Evolutionary conservation across 2,797 vertebrate genomes (phyloP), one percentile per base, ranked within the genome.

Genomic region (Aselliscus stoliczkanus): DNA sequence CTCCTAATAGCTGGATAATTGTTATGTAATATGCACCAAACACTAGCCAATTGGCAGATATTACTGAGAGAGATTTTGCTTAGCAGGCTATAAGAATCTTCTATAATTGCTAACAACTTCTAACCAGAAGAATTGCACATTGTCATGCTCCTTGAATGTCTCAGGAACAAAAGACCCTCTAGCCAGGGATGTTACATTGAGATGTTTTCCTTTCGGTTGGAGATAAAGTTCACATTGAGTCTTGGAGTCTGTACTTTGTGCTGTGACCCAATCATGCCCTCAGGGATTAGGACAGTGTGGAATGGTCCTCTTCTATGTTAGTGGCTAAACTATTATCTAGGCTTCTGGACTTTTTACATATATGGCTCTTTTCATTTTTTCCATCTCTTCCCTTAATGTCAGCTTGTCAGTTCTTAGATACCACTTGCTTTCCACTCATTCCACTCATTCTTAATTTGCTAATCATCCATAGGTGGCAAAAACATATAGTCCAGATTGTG

Each of bases 381-480:
- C n/a, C 44, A 25, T 81, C 72, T 62, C 34, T 70, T 92, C 47
- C 54, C 42, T 84, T 86, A n/a, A 70, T 80, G 70, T 96, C 52
- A 82, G n/a, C 50, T 93, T 94, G 73, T 88, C 85, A 90, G 29
- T 65, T 92, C 93, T 69, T 92, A 96, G 52, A 39, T 95, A 54
- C 94, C 67, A 64, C 58, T 93, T 93, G 47, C 85, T 87, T 93
- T 88, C 85, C 72, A 95, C 90, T 95, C 73, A 64, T 93, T 88
- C 85, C 72, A 95, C 90, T 95, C 73, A 64, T 54, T 85, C 92
- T 83, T 90, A 85, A 95, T 79, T 92, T 94, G 25, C 75, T 80
- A 80, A 92, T 93, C 14, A 23, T 81, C 54, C 80, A n/a, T 77
- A 79, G 77, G 79, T 27, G 88, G 47, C 39, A 86, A 75, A 96